These are phyloP conservation scores for Xerus inauris DNA, from an alignment of 2,113 vertebrate genomes.

Conservation along the genomic window DNA sequence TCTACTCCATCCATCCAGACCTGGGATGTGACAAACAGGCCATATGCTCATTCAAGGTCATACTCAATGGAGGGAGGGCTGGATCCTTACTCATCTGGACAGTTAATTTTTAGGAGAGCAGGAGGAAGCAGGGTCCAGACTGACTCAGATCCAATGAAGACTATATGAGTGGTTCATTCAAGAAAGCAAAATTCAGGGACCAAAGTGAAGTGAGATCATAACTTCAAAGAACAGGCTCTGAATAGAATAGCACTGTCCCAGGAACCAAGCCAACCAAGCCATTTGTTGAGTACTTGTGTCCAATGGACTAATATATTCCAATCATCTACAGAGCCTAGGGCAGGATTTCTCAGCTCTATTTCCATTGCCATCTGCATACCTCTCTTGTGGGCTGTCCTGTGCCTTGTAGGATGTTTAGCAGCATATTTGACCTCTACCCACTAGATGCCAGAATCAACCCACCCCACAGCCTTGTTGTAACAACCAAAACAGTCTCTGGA, in stretches of 20 bases:
- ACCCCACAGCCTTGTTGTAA: not conserved
- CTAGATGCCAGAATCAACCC: not conserved
- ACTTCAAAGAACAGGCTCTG: not conserved
- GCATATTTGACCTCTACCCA: not conserved
- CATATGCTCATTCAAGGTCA: not conserved
- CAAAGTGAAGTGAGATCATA: not conserved
- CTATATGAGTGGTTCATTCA: not conserved
- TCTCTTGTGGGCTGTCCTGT: not conserved
- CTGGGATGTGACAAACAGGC: not conserved
- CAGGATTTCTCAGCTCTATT: too few species aligned
- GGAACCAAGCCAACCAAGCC: not conserved
- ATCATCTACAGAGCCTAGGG: not conserved
- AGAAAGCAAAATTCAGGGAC: not conserved
- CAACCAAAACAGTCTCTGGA: not conserved
- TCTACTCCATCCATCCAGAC: not conserved
- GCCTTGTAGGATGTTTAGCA: not conserved
- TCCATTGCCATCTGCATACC: accelerated
- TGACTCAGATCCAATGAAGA: not conserved
- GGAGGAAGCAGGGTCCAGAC: not conserved
- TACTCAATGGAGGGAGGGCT: not conserved
- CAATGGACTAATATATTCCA: not conserved
- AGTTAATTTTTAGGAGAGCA: not conserved
- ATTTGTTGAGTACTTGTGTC: not conserved
- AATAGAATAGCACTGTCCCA: not conserved
- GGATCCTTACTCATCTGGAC: not conserved